phyloP scores from a whole-genome alignment of 2,113 vertebrate genomes.

The Callospermophilus lateralis region DNA sequence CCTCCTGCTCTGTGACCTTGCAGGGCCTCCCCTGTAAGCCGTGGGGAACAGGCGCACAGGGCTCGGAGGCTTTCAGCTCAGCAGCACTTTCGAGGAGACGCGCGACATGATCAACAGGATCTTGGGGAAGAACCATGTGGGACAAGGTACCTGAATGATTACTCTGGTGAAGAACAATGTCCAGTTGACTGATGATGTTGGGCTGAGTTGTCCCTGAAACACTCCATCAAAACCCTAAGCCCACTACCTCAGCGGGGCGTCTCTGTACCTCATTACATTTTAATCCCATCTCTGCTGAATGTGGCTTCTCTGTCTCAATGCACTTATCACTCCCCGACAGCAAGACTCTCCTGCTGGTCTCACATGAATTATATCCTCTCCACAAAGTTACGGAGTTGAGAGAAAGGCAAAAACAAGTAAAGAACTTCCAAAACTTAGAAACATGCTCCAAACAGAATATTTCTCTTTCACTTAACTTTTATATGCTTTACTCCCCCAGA shows the following conservation, averaged over 20 bases:
- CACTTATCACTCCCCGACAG: not conserved
- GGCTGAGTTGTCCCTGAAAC: not conserved
- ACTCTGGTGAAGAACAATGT: not conserved
- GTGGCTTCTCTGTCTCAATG: not conserved
- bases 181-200: not conserved
- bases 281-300: not conserved
- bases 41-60: not conserved
- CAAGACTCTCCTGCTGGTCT: not conserved
- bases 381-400: not conserved
- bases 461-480: slow-evolving; percentile 18
- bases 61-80: too few species aligned
- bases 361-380: not conserved
- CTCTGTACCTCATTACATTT: not conserved
- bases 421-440: not conserved
- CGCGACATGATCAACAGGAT: not conserved
- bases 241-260: not conserved
- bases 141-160: not conserved
- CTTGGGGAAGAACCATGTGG: not conserved
- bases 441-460: not conserved
- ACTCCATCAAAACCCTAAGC: not conserved
- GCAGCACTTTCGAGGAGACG: not conserved
- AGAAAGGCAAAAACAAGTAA: not conserved
- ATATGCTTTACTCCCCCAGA: not conserved
- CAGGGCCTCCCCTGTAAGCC: too few species aligned
- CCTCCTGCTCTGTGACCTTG: not conserved